These are phyloP conservation scores for Ectemnius lituratus DNA, from an alignment of 2,888 invertebrate genomes.

Conservation along the genomic window DNA sequence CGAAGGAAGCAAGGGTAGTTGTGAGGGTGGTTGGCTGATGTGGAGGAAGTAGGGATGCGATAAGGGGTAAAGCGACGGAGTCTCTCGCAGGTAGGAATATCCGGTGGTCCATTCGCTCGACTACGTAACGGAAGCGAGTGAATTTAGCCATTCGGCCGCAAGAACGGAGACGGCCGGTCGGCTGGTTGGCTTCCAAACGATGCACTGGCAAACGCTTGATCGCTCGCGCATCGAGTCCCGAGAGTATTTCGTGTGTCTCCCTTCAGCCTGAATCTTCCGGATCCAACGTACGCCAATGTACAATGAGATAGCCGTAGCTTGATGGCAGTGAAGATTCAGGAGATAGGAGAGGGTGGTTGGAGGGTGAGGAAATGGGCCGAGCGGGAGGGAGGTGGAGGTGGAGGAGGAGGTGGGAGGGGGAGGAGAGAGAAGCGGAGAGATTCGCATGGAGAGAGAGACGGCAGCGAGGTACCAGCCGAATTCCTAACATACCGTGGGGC, in stretches of 20 bases:
- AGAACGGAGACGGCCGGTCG: conserved; percentile 57
- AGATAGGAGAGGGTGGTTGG: not conserved
- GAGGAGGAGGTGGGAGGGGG: conserved; percentile 32
- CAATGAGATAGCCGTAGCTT: not conserved
- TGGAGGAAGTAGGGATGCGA: conserved; percentile 7
- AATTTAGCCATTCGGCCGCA: conserved; percentile 62
- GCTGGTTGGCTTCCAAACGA: conserved; percentile 60
- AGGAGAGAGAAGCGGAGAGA: conserved; percentile 21
- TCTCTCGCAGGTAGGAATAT: conserved; percentile 41
- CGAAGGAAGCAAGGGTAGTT: conserved; percentile 11
- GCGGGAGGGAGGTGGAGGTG: conserved; percentile 30
- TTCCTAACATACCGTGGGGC: conserved; percentile 74
- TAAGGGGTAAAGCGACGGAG: not conserved
- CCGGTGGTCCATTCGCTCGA: conserved; percentile 41
- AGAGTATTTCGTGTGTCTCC: conserved; percentile 46
- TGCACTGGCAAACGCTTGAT: conserved; percentile 54
- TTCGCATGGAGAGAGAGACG: conserved; percentile 37
- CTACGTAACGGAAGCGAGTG: conserved; percentile 52
- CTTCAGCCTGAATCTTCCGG: conserved; percentile 23
- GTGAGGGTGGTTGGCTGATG: not conserved
- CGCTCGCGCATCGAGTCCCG: conserved; percentile 37
- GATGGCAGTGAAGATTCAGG: not conserved
- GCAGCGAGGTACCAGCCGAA: conserved; percentile 63
- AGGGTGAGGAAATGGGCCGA: conserved; percentile 34
- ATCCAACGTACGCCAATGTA: not conserved